Evolutionary conservation across 2,113 vertebrate genomes (phyloP), one percentile per base, ranked within the genome.

Genomic region (Cercocebus atys): DNA sequence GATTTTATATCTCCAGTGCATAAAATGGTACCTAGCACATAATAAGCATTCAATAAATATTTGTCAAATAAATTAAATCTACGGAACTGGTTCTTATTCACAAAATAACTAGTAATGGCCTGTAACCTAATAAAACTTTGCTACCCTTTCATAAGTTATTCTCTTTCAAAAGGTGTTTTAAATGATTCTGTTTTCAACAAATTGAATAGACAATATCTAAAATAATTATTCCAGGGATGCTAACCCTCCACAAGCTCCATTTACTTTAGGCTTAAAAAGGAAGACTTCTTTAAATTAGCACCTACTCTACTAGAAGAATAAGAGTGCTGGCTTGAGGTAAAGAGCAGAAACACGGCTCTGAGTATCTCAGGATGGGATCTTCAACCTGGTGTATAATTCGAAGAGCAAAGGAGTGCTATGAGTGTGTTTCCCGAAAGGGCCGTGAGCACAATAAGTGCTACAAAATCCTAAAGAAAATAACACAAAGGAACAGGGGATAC

Each of bases 151-250:
- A 84, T 59, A 64, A 92, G 76, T 45, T 30, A 91, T 35, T 22
- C 45, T 40, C 45, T 94, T 88, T 52, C n/a, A 73, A 83, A 94
- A 93, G 78, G 35, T 59, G 11, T 79, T 90, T 57, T 93, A 72
- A 93, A 80, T 70, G 25, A 35, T 85, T 93, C 72, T 90, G 40
- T 38, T 92, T 87, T 86, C 92, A 87, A 80, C 50, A 90, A 94
- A 83, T 23, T 88, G 18, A 97, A 61, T 35, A 83, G 68, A 52
- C 57, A 43, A 47, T 18, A 1, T 72, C 50, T 91, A 61, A 91
- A 81, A 45, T 27, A 68, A n/a, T 70, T 87, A 68, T 72, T 93
- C 23, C 73, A 45, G 52, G 23, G 16, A 78, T 11, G 59, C 45
- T 43, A 61, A 91, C 78, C 47, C 47, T 59, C 32, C 20, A 68